A percentile compares a stretch with the other conserved stretches of the same genome.
Conservation (phyloP, 30 jellyfish, hydroid and myxozoan species). For the Morbakka virulenta region DNA sequence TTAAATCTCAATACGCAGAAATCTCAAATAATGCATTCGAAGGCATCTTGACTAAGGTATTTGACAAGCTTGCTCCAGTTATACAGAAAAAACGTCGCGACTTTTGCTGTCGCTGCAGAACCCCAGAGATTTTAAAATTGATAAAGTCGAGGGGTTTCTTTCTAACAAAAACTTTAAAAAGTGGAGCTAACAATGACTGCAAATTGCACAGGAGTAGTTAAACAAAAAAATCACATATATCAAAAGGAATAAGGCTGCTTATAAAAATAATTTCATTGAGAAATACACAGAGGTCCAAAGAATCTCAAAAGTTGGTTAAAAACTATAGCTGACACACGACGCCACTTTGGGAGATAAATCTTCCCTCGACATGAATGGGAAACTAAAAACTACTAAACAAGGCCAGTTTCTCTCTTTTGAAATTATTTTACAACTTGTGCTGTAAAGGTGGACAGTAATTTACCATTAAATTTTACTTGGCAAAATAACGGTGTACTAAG, state of each 20-base stretch:
- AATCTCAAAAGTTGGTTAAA: neutral
- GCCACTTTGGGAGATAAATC: neutral
- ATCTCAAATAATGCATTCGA: slow-evolving; percentile 34
- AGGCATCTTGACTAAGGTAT: slow-evolving; percentile 30
- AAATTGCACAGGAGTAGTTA: neutral
- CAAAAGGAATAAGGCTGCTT: slow-evolving; percentile 32
- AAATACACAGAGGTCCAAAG: slow-evolving; percentile 1
- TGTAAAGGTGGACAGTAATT: neutral
- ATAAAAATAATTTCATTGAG: slow-evolving; percentile 19
- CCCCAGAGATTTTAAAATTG: slow-evolving; percentile 41
- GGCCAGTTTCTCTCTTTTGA: slow-evolving; percentile 44
- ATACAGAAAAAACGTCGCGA: slow-evolving; percentile 42
- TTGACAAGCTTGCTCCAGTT: slow-evolving; percentile 34
- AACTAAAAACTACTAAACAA: slow-evolving; percentile 29
- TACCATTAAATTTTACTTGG: neutral
- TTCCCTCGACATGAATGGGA: slow-evolving; percentile 34
- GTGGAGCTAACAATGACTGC: neutral
- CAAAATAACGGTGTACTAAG: neutral
- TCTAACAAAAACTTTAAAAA: neutral
- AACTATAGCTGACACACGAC: neutral
- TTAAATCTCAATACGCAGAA: slow-evolving; percentile 47
- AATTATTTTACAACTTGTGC: neutral
- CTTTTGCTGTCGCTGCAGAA: slow-evolving; percentile 49
- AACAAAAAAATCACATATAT: slow-evolving; percentile 26
- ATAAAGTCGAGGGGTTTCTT: slow-evolving; percentile 26